These are phyloP conservation scores for Spermophilus dauricus DNA, from an alignment of 2,113 vertebrate species.

Conservation along the genomic window DNA sequence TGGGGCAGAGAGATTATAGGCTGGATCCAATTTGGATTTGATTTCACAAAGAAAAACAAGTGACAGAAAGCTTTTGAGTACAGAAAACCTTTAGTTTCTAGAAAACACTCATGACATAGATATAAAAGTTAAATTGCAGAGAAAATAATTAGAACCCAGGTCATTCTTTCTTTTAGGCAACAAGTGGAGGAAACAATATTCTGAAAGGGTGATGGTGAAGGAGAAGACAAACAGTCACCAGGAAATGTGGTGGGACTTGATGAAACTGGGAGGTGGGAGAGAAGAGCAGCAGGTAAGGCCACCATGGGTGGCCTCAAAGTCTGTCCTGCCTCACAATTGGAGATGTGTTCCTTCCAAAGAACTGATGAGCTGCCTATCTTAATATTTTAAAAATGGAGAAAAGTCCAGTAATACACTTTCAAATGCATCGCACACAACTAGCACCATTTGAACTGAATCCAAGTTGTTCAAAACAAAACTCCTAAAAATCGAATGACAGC, in stretches of 20 bases:
- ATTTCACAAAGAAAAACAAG: not conserved
- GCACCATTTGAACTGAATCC: not conserved
- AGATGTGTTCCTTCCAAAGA: not conserved
- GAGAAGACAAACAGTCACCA: not conserved
- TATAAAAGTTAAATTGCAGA: not conserved
- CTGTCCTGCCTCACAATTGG: not conserved
- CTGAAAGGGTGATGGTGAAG: not conserved
- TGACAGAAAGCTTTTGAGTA: not conserved
- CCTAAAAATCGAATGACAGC: slow-evolving; percentile 40
- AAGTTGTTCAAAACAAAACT: slow-evolving; percentile 36
- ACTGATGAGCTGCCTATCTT: not conserved
- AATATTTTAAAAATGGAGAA: not conserved
- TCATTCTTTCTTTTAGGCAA: not conserved
- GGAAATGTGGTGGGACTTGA: not conserved
- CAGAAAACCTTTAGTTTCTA: not conserved
- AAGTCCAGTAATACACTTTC: not conserved
- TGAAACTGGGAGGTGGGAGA: not conserved
- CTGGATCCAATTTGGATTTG: not conserved
- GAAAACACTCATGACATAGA: not conserved
- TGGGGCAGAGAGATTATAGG: not conserved
- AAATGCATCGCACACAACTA: not conserved
- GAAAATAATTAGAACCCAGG: not conserved
- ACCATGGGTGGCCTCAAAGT: not conserved
- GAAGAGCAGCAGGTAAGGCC: not conserved
- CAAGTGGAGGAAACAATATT: not conserved